Base-by-base conservation (phyloP, 2,797 vertebrate genomes). In the Micrastur ruficollis region DNA sequence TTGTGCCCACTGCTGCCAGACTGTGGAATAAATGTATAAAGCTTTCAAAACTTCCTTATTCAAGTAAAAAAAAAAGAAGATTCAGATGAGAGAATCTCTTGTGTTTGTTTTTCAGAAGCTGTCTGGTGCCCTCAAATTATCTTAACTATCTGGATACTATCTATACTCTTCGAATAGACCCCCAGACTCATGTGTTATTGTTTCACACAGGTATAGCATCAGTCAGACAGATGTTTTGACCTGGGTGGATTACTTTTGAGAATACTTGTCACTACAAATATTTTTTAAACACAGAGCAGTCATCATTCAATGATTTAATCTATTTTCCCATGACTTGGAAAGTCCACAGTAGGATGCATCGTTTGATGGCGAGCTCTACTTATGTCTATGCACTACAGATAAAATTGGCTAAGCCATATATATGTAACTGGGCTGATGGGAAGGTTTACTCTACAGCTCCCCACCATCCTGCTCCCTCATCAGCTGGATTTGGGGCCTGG, bases 21-120 rank as follows among this genome's bases (percentile, higher is more conserved):
- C 16, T 84, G 61, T 90, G 90, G 91, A 97, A 97, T 87, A 96
- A 73, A 93, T 38, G n/a, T 87, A 86, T 66, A 94, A 93, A 76
- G 25, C 17, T 90, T 94, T 95, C 61, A 95, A 75, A 91, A 63
- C n/a, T 70, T 97, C 92, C 81, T 81, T 34, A 73, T 93, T 80
- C 44, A 89, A 70, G 70, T 95, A 95, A 97, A 97, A 59, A 96
- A 95, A 82, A 22, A 68, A 36, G 9, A 36, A 36, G 36, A 36
- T 36, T 19, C 23, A 86, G 68, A 59, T 63, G 80, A 90, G 52
- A 95, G 86, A 93, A 94, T 67, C 49, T 87, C 74, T 73, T 87
- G 34, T 92, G 38, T 75, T 87, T 91, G 18, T 50, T 92, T 91
- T 78, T 86, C 89, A 82, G 78, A 70, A 78, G 42, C 46, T 36